phyloP scores from a whole-genome alignment of 2,113 vertebrate genomes.

The Lophotis ruficrista region DNA sequence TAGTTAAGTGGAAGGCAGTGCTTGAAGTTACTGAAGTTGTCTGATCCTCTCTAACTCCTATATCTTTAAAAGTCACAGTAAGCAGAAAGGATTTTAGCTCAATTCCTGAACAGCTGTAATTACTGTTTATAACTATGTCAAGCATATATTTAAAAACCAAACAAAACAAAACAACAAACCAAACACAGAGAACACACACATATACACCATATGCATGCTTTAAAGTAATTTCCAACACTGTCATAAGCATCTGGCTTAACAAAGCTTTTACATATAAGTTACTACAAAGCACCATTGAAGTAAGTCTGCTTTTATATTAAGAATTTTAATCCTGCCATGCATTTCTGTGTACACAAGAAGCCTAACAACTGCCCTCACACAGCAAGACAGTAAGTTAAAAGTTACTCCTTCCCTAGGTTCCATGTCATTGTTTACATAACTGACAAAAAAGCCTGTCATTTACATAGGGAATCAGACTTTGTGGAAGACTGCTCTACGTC shows the following conservation, averaged over 20 bases:
- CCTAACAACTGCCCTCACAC: not conserved
- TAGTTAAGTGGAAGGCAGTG: not conserved
- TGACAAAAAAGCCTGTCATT: not conserved
- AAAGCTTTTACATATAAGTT: not conserved
- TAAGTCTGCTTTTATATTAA: not conserved
- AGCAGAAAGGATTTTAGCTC: not conserved
- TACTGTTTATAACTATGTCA: not conserved
- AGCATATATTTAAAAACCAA: not conserved
- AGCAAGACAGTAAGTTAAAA: not conserved
- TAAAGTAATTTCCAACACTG: not conserved
- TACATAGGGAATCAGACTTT: not conserved
- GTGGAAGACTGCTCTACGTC: not conserved
- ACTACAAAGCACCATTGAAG: not conserved
- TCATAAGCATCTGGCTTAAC: not conserved
- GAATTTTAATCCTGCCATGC: not conserved
- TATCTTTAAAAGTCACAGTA: not conserved
- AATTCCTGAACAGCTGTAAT: not conserved
- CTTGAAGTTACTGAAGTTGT: not conserved
- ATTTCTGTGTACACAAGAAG: not conserved
- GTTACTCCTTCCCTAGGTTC: not conserved
- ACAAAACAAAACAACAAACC: not conserved
- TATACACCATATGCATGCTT: not conserved
- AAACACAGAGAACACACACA: not conserved
- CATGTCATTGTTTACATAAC: not conserved
- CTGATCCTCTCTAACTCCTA: not conserved